Conservation (phyloP, 1,140 invertebrate genomes). For the Phocides pigmalion region DNA sequence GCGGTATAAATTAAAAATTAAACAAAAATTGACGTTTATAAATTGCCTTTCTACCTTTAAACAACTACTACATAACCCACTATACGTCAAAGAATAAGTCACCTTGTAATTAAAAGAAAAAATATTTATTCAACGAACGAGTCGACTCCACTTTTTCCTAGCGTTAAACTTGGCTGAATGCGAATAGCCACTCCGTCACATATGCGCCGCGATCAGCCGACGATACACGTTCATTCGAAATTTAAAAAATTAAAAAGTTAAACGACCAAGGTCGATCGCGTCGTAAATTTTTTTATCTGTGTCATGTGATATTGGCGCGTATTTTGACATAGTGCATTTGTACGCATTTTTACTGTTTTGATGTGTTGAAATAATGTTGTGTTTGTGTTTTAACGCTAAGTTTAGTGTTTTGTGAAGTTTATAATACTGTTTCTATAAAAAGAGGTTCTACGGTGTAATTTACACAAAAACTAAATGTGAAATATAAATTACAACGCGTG, state of each 20-base stretch:
- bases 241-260: conserved; percentile 28
- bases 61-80: no score
- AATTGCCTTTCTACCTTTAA: no score
- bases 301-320: conserved; percentile 1
- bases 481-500: neutral
- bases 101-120: conserved; percentile 7
- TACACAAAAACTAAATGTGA: neutral
- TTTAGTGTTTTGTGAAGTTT: conserved; percentile 9
- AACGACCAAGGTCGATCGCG: conserved; percentile 20
- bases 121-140: neutral
- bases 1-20: no score
- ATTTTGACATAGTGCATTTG: neutral
- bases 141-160: conserved; percentile 6
- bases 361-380: conserved; percentile 6
- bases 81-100: no score
- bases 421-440: neutral
- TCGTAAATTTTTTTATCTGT: conserved; percentile 16
- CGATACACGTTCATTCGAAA: conserved; percentile 45
- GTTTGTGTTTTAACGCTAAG: neutral
- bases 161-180: conserved; percentile 10
- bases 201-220: conserved; percentile 35
- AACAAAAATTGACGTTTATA: no score
- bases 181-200: conserved; percentile 39
- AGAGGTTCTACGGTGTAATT: neutral
- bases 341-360: neutral